Evolutionary conservation across 2,888 invertebrate genomes (phyloP).

Genomic region (Macrostomum cliftonense): DNA sequence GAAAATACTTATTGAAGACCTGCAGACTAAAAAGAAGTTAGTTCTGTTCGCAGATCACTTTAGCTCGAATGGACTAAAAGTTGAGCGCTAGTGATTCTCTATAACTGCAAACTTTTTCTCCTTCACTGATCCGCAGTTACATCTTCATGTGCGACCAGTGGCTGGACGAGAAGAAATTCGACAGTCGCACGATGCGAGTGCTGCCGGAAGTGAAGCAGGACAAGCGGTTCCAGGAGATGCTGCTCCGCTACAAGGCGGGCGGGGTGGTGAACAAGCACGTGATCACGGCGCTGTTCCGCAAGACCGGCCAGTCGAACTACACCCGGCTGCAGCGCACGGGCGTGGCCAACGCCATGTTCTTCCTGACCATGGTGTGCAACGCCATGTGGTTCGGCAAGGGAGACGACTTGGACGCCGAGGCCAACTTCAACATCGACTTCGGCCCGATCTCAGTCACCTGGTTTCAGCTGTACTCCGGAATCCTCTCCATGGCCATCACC

Average conservation of each 20-base stretch:
- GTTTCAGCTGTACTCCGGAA: slow-evolving; percentile 10
- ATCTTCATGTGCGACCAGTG: slow-evolving; percentile 16
- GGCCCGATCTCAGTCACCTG: slow-evolving; percentile 15
- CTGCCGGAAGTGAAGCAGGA: slow-evolving; percentile 10
- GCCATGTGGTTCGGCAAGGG: slow-evolving; percentile 17
- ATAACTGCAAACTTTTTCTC: not conserved
- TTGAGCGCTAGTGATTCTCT: not conserved
- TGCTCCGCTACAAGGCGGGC: not conserved
- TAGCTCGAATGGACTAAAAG: too few species aligned
- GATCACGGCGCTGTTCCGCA: slow-evolving; percentile 16
- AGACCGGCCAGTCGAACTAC: slow-evolving; percentile 16
- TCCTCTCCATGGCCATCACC: slow-evolving; percentile 13
- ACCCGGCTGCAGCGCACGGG: slow-evolving; percentile 17
- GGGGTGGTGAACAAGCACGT: slow-evolving; percentile 14
- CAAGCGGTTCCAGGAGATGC: not conserved
- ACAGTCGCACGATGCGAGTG: slow-evolving; percentile 13
- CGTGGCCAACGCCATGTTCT: slow-evolving; percentile 15
- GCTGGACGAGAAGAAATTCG: slow-evolving; percentile 14
- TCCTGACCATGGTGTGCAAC: slow-evolving; percentile 17
- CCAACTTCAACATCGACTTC: slow-evolving; percentile 13
- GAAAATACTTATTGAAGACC: slow-evolving; percentile 15
- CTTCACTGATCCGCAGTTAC: slow-evolving; percentile 11
- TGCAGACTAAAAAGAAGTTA: slow-evolving; percentile 13
- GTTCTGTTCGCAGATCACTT: too few species aligned
- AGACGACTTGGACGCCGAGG: not conserved